Evolutionary conservation across 2,797 vertebrate species (phyloP), one percentile per base, ranked within the genome.

Genomic region (Lagorchestes hirsutus): DNA sequence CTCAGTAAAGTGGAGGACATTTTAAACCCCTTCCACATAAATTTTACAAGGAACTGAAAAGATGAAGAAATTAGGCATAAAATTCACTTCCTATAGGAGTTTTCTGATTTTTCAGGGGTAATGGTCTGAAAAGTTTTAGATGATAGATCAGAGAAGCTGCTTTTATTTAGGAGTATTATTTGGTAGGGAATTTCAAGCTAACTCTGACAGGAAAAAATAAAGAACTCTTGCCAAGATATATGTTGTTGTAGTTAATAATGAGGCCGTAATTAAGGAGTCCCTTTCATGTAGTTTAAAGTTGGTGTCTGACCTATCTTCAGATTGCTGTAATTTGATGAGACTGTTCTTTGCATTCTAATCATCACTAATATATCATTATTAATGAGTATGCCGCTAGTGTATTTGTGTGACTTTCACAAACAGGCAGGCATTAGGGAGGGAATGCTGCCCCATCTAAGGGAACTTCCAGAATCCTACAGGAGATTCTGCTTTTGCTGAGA

Each of bases 271-370:
- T 97, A 97, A 95, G 97, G 54, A 97, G 56, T 13, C 10, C 50
- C n/a, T 97, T 97, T 94, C 95, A 96, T 91, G 16, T 92, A 54
- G 74, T 97, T 97, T 97, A 97, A 98, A 96, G 94, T 2, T 93
- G 58, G 31, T 74, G 74, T 92, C 91, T 98, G 93, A 96, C 90
- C 93, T 94, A 5, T 55, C 91, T 94, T 98, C 50, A 95, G 93
- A 95, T 91, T 96, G 92, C 55, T 55, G 91, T 31, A 97, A 93
- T 92, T 46, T 62, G 29, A 56, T 57, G 67, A 95, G 74, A 98
- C 95, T 91, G 96, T 91, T 95, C 74, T 92, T 29, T 97, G 57
- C 93, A 96, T 92, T 96, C 55, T 94, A 96, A 97, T 94, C 94
- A 96, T 95, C 91, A 55, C 94, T 91, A 96, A 94, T 95, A 96